Percentiles rank a stretch among this genome's conserved stretches.
Conservation (phyloP, 1,140 invertebrate genomes). For the Calephelis virginiensis region DNA sequence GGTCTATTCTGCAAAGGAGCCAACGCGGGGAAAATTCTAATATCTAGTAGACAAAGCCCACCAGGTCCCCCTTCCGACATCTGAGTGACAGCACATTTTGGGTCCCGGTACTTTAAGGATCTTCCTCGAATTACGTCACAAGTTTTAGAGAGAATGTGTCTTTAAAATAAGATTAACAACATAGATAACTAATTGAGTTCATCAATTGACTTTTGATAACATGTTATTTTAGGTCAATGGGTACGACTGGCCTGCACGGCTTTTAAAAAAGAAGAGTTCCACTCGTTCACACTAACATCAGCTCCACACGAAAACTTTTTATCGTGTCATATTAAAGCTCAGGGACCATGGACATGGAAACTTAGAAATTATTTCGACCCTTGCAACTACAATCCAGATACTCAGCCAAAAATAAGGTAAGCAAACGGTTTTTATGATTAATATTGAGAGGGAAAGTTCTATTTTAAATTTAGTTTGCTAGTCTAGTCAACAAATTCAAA, state of each 20-base stretch:
- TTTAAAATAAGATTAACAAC: no score
- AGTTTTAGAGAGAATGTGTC: no score
- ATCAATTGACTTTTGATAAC: background rate
- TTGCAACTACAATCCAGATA: constrained; percentile 93
- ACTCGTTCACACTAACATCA: constrained; percentile 98
- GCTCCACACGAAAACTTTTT: constrained; percentile 98
- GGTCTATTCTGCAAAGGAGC: no score
- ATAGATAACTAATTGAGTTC: no score
- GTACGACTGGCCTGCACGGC: constrained; percentile 95
- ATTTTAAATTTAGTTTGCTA: constrained; percentile 41
- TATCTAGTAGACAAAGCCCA: no score
- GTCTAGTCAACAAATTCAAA: no score
- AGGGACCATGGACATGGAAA: constrained; percentile 99
- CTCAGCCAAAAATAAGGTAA: constrained; percentile 88
- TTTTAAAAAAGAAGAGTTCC: constrained; percentile 95
- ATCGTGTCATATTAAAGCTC: constrained; percentile 98
- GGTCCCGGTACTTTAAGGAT: no score
- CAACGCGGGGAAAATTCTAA: no score
- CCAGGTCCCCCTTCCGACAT: no score
- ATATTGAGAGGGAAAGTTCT: no score
- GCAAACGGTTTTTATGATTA: background rate
- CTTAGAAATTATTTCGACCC: constrained; percentile 97
- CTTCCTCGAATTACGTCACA: no score
- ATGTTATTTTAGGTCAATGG: constrained; percentile 81
- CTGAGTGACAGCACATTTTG: no score